phyloP scores from a whole-genome alignment of 2,888 invertebrate species.

The Tetragonisca angustula region DNA sequence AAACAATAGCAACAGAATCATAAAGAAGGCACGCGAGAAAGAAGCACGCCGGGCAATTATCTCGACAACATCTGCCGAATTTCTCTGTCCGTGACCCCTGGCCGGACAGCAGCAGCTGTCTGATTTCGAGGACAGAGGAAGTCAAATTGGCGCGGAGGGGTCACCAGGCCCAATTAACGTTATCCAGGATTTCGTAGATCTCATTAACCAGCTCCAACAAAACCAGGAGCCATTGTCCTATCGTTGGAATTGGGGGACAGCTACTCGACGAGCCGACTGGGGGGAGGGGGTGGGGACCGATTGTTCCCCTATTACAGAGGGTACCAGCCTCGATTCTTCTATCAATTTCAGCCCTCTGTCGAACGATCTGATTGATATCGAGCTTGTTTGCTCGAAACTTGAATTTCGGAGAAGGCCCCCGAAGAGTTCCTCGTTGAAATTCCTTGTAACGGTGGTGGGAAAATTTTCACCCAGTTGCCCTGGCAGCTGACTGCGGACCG shows the following conservation, averaged over 20 bases:
- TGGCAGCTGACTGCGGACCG: too few relatives aligned
- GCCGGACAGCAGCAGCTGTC: constrained; percentile 51
- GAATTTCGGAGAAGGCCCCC: too few relatives aligned
- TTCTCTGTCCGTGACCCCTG: constrained; percentile 51
- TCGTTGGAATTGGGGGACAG: constrained; percentile 31
- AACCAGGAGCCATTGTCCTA: constrained; percentile 29
- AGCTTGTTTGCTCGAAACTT: too few relatives aligned
- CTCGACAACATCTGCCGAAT: constrained; percentile 54
- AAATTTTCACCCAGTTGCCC: too few relatives aligned
- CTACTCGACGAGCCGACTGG: constrained; percentile 2
- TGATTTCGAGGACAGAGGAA: constrained; percentile 42
- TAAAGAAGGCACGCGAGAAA: constrained; percentile 1
- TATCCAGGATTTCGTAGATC: constrained; percentile 60
- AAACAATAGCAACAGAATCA: background rate
- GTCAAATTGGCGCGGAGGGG: constrained; percentile 52
- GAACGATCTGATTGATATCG: background rate
- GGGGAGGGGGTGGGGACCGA: constrained; percentile 3
- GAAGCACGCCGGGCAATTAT: constrained; percentile 48
- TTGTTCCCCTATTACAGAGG: constrained; percentile 34
- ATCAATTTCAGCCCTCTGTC: background rate
- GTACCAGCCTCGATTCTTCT: background rate
- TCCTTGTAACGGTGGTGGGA: too few relatives aligned
- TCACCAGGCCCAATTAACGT: constrained; percentile 51
- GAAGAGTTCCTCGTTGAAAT: too few relatives aligned
- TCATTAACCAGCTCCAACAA: constrained; percentile 34